phyloP scores from a whole-genome alignment of 2,797 vertebrate species.

The Hydrolagus colliei region DNA sequence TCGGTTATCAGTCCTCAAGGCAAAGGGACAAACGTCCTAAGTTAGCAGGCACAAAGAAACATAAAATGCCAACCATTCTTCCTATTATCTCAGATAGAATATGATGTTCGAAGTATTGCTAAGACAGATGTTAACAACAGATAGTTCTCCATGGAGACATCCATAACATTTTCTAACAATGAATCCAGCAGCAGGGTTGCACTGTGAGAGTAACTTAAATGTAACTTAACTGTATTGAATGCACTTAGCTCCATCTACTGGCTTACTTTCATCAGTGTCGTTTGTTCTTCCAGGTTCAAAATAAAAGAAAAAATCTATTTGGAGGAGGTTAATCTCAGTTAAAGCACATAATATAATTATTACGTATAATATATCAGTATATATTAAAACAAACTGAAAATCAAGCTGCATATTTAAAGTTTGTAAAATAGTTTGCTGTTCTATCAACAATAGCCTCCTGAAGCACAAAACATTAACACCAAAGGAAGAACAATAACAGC shows the following conservation, averaged over 20 bases:
- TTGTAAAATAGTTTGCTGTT: too few species aligned
- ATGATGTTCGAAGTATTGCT: background rate
- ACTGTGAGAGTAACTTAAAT: background rate
- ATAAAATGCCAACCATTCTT: background rate
- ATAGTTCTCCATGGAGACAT: background rate
- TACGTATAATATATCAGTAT: too few species aligned
- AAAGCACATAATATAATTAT: too few species aligned
- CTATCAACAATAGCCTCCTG: too few species aligned
- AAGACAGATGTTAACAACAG: background rate
- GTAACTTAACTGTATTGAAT: background rate
- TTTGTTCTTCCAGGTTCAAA: background rate
- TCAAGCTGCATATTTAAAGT: too few species aligned
- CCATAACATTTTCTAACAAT: background rate
- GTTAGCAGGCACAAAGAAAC: background rate
- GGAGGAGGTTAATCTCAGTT: too few species aligned
- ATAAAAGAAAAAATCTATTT: background rate
- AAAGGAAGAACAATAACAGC: too few species aligned
- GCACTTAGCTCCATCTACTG: constrained; percentile 6
- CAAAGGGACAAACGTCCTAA: background rate
- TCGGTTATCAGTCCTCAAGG: background rate
- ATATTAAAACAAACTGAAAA: too few species aligned
- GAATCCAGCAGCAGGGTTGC: background rate
- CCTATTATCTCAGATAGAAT: background rate
- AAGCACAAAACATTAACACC: too few species aligned
- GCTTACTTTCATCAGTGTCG: background rate